phyloP scores from a whole-genome alignment of 2,797 vertebrate species.

The Phoxinus dragarum region DNA sequence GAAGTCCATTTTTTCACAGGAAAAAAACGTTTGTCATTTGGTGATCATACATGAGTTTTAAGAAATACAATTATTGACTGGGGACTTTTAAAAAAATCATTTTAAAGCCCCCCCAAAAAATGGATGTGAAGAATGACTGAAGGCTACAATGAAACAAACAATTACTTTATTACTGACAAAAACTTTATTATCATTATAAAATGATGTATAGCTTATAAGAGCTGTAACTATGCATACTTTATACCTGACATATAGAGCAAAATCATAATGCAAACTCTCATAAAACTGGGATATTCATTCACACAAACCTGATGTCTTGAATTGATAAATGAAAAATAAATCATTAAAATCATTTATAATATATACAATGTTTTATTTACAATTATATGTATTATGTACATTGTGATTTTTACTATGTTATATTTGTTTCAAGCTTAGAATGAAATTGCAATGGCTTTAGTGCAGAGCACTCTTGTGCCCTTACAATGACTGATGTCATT shows the following conservation, averaged over 20 bases:
- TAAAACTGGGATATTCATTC: slow-evolving; percentile 35
- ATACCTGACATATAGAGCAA: slow-evolving; percentile 75
- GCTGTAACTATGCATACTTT: slow-evolving; percentile 83
- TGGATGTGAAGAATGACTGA: background rate
- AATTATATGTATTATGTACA: slow-evolving; percentile 60
- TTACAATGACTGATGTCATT: slow-evolving; percentile 60
- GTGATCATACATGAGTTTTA: no score
- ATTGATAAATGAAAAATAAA: slow-evolving; percentile 61
- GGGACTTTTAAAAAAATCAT: background rate
- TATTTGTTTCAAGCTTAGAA: slow-evolving; percentile 58
- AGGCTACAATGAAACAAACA: background rate
- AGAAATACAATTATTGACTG: no score
- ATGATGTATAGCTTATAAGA: slow-evolving; percentile 80
- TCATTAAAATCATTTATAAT: slow-evolving; percentile 61
- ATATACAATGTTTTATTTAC: slow-evolving; percentile 65
- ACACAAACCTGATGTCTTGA: slow-evolving; percentile 42
- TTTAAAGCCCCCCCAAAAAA: background rate
- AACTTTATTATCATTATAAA: slow-evolving; percentile 80
- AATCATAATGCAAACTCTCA: slow-evolving; percentile 78
- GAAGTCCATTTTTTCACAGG: no score
- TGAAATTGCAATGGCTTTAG: slow-evolving; percentile 66
- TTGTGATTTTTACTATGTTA: slow-evolving; percentile 47
- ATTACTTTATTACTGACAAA: slow-evolving; percentile 50
- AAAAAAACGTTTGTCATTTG: no score
- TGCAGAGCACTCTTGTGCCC: slow-evolving; percentile 62